phyloP scores from a whole-genome alignment of 2,113 vertebrate species.

The Pelusios castaneus region DNA sequence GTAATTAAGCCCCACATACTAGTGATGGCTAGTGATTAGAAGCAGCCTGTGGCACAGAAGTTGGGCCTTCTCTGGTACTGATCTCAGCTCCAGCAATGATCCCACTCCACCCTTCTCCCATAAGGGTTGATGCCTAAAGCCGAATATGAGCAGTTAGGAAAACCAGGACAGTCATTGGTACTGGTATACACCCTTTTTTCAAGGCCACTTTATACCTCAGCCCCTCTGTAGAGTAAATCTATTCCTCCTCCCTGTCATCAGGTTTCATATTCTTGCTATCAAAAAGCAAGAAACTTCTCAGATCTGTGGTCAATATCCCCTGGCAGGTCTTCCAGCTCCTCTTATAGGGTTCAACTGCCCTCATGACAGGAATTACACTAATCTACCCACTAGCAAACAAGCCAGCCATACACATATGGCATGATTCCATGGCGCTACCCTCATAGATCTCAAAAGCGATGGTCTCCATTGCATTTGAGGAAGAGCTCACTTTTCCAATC shows the following conservation, averaged over 20 bases:
- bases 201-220: not conserved
- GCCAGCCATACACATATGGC: not conserved
- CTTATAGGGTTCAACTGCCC: not conserved
- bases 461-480: not conserved
- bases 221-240: not conserved
- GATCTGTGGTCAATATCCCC: not conserved
- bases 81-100: not conserved
- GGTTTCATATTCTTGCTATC: not conserved
- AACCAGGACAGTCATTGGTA: not conserved
- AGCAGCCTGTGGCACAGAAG: not conserved
- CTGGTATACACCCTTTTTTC: not conserved
- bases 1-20: not conserved
- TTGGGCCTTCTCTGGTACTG: not conserved
- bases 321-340: not conserved
- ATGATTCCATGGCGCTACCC: not conserved
- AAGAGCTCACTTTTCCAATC: not conserved
- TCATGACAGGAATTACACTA: not conserved
- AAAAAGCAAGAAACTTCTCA: not conserved
- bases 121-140: not conserved
- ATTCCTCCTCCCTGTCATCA: not conserved
- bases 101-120: too few relatives aligned
- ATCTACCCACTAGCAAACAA: not conserved
- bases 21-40: not conserved
- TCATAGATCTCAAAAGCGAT: not conserved
- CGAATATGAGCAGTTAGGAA: not conserved